Evolutionary conservation across 2,797 vertebrate species (phyloP).

Genomic region (Siniperca scherzeri): DNA sequence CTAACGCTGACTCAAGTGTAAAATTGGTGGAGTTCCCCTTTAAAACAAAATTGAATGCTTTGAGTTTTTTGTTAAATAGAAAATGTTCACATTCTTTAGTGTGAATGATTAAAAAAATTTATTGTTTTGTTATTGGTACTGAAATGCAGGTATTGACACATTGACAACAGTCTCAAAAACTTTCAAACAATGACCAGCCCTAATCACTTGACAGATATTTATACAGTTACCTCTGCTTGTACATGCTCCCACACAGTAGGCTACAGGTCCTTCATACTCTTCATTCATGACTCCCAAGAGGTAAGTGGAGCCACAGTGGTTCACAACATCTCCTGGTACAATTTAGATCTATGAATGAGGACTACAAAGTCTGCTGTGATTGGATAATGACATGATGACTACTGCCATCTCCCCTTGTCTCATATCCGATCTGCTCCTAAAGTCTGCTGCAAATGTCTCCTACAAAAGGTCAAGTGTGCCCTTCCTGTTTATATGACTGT

Average conservation of each 20-base stretch:
- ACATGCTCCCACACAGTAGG: background rate
- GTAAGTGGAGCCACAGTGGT: slow-evolving; percentile 2
- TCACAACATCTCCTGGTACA: slow-evolving; percentile 7
- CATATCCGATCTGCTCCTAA: slow-evolving; percentile 64
- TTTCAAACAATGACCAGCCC: background rate
- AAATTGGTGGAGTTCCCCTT: background rate
- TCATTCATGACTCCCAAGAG: slow-evolving; percentile 7
- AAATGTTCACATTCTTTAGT: background rate
- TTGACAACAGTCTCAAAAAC: background rate
- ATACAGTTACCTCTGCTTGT: background rate
- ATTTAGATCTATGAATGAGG: slow-evolving; percentile 48
- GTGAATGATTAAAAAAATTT: background rate
- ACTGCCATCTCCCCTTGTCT: slow-evolving; percentile 59
- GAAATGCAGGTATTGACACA: background rate
- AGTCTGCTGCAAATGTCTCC: slow-evolving; percentile 33
- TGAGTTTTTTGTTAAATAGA: background rate
- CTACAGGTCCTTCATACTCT: background rate
- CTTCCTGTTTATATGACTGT: slow-evolving; percentile 66
- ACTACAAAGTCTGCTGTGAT: slow-evolving; percentile 51
- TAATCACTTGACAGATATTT: background rate
- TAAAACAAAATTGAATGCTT: background rate
- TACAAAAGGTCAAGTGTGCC: slow-evolving; percentile 51
- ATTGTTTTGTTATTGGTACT: background rate
- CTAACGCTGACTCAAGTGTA: no score
- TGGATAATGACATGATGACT: slow-evolving; percentile 70